Conservation (phyloP, 2,888 invertebrate species). For the Cerceris ruficornis region DNA sequence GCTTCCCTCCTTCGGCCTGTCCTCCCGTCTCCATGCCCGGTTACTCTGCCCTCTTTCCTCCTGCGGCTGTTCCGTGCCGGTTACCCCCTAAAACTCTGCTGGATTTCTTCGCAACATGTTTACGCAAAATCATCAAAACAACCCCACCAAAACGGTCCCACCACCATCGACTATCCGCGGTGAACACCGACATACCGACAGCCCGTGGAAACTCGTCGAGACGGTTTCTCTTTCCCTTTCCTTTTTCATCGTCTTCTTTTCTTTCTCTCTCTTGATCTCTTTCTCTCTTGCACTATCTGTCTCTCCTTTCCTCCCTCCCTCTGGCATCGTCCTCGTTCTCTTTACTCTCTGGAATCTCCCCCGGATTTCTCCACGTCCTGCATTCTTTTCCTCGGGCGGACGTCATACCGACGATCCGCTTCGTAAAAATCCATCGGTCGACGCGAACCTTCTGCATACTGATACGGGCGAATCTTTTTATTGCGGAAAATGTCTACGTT, state of each 20-base stretch:
- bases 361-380: constrained; percentile 40
- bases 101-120: constrained; percentile 65
- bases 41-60: constrained; percentile 7
- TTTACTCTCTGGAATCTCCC: constrained; percentile 42
- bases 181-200: constrained; percentile 10
- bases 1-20: constrained; percentile 50
- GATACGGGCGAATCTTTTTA: background rate
- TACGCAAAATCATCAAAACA: constrained; percentile 68
- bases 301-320: constrained; percentile 11
- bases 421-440: constrained; percentile 7
- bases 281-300: too few relatives aligned
- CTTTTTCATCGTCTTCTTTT: constrained; percentile 41
- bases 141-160: constrained; percentile 39
- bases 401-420: constrained; percentile 19
- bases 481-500: too few relatives aligned
- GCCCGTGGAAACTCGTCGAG: constrained; percentile 34
- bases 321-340: constrained; percentile 44
- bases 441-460: background rate
- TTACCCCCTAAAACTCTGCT: constrained; percentile 46
- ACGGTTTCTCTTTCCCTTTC: constrained; percentile 30
- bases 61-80: constrained; percentile 23
- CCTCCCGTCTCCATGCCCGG: constrained; percentile 20
- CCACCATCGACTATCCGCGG: constrained; percentile 7
- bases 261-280: constrained; percentile 19
- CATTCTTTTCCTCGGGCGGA: constrained; percentile 34